Conservation (phyloP, 2,797 vertebrate species). For the Cetoscarus ocellatus region DNA sequence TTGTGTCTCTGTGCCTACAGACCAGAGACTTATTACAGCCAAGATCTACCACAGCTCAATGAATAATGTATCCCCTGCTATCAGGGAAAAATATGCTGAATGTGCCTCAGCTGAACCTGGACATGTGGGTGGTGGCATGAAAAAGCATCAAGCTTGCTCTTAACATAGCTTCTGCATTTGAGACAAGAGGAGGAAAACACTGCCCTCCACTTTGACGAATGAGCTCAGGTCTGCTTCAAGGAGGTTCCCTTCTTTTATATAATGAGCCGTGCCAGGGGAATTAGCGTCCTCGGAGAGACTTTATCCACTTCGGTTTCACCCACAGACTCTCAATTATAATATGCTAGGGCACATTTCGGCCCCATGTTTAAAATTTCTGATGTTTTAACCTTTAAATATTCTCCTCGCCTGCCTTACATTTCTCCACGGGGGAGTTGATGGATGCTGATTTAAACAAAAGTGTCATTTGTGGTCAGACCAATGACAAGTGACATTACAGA, state of each 20-base stretch:
- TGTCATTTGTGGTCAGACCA: conserved; percentile 74
- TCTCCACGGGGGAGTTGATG: conserved; percentile 33
- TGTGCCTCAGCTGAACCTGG: conserved; percentile 49
- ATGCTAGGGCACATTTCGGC: conserved; percentile 1
- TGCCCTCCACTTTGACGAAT: conserved; percentile 64
- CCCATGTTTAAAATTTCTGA: conserved; percentile 17
- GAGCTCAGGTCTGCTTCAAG: conserved; percentile 55
- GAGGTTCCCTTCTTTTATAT: conserved; percentile 39
- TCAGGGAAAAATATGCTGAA: conserved; percentile 67
- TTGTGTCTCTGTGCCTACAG: conserved; percentile 46
- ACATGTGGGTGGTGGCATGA: conserved; percentile 39
- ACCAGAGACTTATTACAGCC: conserved; percentile 60
- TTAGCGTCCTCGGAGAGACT: conserved; percentile 4
- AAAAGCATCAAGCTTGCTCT: conserved; percentile 36
- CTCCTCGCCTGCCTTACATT: background rate
- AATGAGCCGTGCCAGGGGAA: conserved; percentile 41
- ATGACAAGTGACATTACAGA: conserved; percentile 77
- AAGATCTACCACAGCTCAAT: conserved; percentile 58
- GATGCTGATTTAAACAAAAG: conserved; percentile 70
- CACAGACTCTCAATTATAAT: conserved; percentile 13
- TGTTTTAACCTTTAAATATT: conserved; percentile 25
- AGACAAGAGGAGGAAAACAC: conserved; percentile 41
- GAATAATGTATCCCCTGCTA: conserved; percentile 75
- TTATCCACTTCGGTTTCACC: conserved; percentile 7
- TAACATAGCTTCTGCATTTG: conserved; percentile 29